phyloP scores from a whole-genome alignment of 92 coral and sea anemone species.

The Hydrozoanthus gracilis region DNA sequence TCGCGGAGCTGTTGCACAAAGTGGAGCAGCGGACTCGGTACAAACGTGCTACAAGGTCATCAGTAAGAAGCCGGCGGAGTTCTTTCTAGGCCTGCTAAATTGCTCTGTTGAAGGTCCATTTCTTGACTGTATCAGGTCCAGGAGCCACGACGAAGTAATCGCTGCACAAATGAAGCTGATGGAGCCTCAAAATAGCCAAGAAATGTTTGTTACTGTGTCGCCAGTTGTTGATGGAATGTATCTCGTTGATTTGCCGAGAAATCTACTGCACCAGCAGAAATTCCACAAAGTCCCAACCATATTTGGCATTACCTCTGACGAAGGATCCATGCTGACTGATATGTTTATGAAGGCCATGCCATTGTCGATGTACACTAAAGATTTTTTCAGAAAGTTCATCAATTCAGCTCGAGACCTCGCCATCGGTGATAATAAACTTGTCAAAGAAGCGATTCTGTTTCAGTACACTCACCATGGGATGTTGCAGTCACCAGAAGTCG shows the following conservation, averaged over 20 bases:
- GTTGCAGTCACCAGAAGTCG: constrained; percentile 32
- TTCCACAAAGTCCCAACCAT: constrained; percentile 49
- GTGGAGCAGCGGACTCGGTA: constrained; percentile 39
- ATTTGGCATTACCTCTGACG: constrained; percentile 45
- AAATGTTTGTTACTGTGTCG: background rate
- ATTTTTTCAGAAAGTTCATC: constrained; percentile 14
- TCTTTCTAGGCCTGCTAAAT: background rate
- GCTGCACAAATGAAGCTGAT: background rate
- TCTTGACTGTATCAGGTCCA: constrained; percentile 19
- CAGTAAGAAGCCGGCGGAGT: background rate
- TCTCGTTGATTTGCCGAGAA: constrained; percentile 42
- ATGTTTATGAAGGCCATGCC: background rate
- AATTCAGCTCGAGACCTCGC: constrained; percentile 1
- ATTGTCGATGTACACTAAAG: constrained; percentile 10
- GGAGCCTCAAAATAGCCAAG: constrained; percentile 10
- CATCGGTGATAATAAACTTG: constrained; percentile 40
- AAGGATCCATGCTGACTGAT: constrained; percentile 30
- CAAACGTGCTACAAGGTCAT: constrained; percentile 6
- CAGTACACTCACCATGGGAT: constrained; percentile 64
- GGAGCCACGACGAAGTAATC: constrained; percentile 11
- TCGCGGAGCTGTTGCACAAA: constrained; percentile 47
- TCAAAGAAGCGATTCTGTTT: constrained; percentile 61
- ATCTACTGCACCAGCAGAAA: constrained; percentile 35
- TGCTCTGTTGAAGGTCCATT: constrained; percentile 3
- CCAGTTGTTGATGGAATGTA: constrained; percentile 54